Evolutionary conservation across 2,888 invertebrate genomes (phyloP).

Genomic region (Litoditis marina): DNA sequence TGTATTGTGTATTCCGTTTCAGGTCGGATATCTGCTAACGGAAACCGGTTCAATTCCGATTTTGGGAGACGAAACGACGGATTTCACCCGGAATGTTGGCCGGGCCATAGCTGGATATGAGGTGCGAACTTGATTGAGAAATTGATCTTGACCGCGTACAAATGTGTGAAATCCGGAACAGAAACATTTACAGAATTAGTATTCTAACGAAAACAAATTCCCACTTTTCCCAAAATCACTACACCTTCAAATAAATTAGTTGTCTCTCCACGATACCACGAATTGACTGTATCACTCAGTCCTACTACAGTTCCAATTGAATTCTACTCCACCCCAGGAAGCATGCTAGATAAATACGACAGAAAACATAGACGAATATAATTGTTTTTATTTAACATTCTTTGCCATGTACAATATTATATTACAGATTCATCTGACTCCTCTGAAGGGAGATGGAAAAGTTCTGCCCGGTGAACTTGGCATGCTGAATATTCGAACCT

Average conservation of each 20-base stretch:
- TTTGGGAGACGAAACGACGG: conserved; percentile 55
- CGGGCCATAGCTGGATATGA: conserved; percentile 51
- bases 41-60: conserved; percentile 57
- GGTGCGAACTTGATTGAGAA: conserved; percentile 17
- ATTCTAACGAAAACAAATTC: neutral
- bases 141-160: no score
- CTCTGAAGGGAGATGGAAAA: conserved; percentile 59
- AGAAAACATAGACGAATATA: neutral
- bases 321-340: no score
- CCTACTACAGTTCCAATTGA: no score
- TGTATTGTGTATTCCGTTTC: conserved; percentile 7
- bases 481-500: conserved; percentile 30
- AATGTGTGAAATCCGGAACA: no score
- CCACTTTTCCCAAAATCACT: neutral
- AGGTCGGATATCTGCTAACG: conserved; percentile 58
- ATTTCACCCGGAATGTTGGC: conserved; percentile 51
- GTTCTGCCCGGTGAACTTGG: conserved; percentile 62
- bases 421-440: conserved; percentile 51
- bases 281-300: no score
- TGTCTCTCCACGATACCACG: no score
- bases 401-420: neutral
- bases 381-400: neutral
- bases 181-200: no score
- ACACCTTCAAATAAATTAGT: no score
- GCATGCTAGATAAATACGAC: neutral